Percentiles rank a stretch among this genome's conserved stretches.
Conservation (phyloP, 2,888 invertebrate genomes). For the Drosophila neotestacea region DNA sequence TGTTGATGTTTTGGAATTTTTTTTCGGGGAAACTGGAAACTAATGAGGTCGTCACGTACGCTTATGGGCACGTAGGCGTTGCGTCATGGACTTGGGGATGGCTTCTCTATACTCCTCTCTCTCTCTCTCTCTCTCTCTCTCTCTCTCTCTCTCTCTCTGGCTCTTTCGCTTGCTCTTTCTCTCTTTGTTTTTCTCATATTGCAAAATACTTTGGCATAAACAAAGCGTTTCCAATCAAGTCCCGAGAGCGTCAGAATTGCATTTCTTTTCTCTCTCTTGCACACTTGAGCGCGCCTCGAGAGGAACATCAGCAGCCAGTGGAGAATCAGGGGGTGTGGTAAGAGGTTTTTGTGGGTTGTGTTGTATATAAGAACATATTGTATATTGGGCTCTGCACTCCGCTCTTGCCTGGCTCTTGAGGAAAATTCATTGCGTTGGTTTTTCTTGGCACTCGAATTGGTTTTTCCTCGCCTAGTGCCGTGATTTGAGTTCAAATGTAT, state of each 20-base stretch:
- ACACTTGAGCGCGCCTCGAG: slow-evolving; percentile 65
- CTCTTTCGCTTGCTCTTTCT: neutral
- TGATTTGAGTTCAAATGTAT: slow-evolving; percentile 79
- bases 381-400: slow-evolving; percentile 22
- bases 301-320: slow-evolving; percentile 2
- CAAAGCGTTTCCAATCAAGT: slow-evolving; percentile 30
- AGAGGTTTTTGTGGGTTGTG: neutral
- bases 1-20: neutral
- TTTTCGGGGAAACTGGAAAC: slow-evolving; percentile 62
- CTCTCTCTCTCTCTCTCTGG: neutral
- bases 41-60: slow-evolving; percentile 73
- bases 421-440: slow-evolving; percentile 73
- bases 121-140: neutral
- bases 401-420: slow-evolving; percentile 57
- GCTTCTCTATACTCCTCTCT: slow-evolving; percentile 9
- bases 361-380: slow-evolving; percentile 11
- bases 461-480: slow-evolving; percentile 62
- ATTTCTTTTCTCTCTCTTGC: slow-evolving; percentile 33
- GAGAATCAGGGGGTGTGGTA: neutral
- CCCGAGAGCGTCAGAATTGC: slow-evolving; percentile 26
- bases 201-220: slow-evolving; percentile 17
- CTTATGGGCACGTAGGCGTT: slow-evolving; percentile 48
- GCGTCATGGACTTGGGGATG: slow-evolving; percentile 54
- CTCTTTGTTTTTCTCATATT: neutral
- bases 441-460: slow-evolving; percentile 70